Conservation (phyloP, 1,140 invertebrate genomes). For the Sitophilus oryzae region DNA sequence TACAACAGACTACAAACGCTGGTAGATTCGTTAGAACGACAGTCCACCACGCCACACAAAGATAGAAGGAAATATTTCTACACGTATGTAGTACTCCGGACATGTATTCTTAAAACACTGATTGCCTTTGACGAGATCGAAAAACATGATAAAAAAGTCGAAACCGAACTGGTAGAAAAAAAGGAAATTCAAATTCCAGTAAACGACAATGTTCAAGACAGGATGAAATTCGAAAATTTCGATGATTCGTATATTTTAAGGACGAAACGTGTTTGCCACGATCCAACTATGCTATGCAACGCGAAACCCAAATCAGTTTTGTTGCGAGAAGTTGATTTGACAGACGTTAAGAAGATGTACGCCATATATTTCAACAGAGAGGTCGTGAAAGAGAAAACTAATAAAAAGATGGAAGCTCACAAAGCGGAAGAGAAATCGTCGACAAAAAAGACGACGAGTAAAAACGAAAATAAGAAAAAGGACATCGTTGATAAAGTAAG, state of each 20-base stretch:
- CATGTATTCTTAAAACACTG: conserved; percentile 15
- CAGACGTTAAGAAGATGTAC: not conserved
- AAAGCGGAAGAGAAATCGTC: too few relatives aligned
- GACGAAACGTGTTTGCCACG: conserved; percentile 11
- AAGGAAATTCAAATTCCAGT: not conserved
- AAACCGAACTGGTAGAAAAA: not conserved
- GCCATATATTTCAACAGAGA: conserved; percentile 16
- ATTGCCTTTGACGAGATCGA: conserved; percentile 17
- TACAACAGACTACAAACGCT: conserved; percentile 15
- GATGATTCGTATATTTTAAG: conserved; percentile 26
- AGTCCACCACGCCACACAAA: conserved; percentile 19
- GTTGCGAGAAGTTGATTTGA: conserved; percentile 7
- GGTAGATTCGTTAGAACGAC: conserved; percentile 21
- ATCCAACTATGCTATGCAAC: not conserved
- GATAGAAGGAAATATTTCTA: conserved; percentile 25
- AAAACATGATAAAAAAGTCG: conserved; percentile 1
- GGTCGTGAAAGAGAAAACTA: not conserved
- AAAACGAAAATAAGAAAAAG: too few relatives aligned
- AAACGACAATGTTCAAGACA: conserved; percentile 6
- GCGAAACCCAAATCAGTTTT: conserved; percentile 17
- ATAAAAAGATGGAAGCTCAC: conserved; percentile 5
- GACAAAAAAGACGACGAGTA: too few relatives aligned
- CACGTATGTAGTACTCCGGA: conserved; percentile 21
- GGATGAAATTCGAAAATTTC: conserved; percentile 28
- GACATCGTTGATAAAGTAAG: conserved; percentile 4